Evolutionary conservation across 2,888 invertebrate genomes (phyloP).

Genomic region (Priocnemis perturbator): DNA sequence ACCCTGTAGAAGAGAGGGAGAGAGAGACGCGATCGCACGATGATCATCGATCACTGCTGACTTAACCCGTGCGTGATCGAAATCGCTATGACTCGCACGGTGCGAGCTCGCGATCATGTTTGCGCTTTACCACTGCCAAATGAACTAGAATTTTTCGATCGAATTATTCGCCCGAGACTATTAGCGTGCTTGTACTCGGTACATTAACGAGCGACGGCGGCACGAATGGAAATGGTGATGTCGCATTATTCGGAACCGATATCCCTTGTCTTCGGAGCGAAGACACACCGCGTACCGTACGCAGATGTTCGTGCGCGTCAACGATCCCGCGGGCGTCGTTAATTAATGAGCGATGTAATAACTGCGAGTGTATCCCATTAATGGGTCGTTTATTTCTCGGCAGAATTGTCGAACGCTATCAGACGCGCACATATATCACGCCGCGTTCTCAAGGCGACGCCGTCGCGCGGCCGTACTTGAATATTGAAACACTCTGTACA

Average conservation of each 20-base stretch:
- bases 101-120: constrained; percentile 15
- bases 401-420: constrained; percentile 23
- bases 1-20: constrained; percentile 12
- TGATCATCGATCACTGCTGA: constrained; percentile 55
- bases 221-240: no score
- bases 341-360: constrained; percentile 31
- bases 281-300: no score
- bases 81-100: constrained; percentile 53
- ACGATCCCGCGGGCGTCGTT: constrained; percentile 16
- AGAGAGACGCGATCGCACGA: constrained; percentile 25
- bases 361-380: constrained; percentile 35
- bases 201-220: no score
- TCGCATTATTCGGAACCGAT: no score
- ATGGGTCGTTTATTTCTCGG: constrained; percentile 43
- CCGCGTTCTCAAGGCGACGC: constrained; percentile 29
- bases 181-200: no score
- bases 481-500: constrained; percentile 41
- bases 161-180: no score
- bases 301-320: constrained; percentile 14
- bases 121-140: no score
- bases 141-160: no score
- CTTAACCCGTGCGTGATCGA: constrained; percentile 53
- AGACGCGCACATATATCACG: constrained; percentile 27
- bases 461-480: constrained; percentile 30
- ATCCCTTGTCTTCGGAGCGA: no score